Conservation (phyloP, 2,797 vertebrate genomes). For the Apodemus agrarius region DNA sequence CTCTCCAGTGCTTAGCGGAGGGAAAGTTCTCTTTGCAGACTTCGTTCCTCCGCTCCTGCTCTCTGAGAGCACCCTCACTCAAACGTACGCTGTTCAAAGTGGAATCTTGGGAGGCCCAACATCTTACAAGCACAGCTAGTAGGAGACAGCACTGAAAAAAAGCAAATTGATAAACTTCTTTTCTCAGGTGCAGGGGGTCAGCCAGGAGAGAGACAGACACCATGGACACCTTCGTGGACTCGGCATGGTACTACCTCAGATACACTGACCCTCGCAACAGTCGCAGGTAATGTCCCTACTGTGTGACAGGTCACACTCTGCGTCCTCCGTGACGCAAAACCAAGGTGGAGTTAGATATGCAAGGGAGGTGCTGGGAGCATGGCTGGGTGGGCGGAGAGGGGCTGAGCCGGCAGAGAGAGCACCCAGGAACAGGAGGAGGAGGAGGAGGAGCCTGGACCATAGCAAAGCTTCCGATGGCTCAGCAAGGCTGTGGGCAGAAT, state of each 20-base stretch:
- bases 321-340: background rate
- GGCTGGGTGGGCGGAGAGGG: background rate
- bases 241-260: slow-evolving; percentile 97
- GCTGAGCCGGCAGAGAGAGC: background rate
- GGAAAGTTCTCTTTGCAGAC: background rate
- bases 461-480: background rate
- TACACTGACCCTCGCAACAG: slow-evolving; percentile 95
- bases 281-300: slow-evolving; percentile 88
- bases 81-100: background rate
- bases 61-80: background rate
- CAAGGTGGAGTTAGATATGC: background rate
- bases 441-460: background rate
- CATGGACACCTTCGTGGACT: slow-evolving; percentile 99
- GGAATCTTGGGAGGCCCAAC: background rate
- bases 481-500: background rate
- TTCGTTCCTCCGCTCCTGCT: background rate
- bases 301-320: fast-evolving
- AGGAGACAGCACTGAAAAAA: background rate
- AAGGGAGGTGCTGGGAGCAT: background rate
- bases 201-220: slow-evolving; percentile 96
- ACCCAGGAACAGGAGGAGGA: background rate
- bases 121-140: background rate
- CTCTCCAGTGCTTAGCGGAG: background rate
- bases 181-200: slow-evolving; percentile 91
- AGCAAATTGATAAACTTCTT: background rate